Conservation (phyloP, 2,113 vertebrate genomes). For the Pluvialis apricaria region DNA sequence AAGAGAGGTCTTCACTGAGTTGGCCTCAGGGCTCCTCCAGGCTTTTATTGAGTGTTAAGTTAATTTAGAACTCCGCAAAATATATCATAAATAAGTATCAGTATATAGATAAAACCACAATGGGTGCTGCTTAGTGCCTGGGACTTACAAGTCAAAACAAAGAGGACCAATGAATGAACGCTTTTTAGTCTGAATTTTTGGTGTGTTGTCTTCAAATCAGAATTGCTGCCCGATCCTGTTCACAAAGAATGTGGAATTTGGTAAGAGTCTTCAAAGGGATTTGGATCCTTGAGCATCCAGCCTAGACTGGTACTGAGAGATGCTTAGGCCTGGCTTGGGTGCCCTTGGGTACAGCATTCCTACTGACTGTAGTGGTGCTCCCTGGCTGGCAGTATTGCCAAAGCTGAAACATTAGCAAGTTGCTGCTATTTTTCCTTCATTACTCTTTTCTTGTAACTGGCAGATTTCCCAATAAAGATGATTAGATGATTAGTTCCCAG, state of each 20-base stretch:
- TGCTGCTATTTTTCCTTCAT: not conserved
- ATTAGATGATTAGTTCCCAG: too few relatives aligned
- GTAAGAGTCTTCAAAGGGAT: not conserved
- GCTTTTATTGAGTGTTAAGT: not conserved
- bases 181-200: not conserved
- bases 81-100: not conserved
- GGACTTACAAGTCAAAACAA: not conserved
- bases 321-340: not conserved
- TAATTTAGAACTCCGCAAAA: not conserved
- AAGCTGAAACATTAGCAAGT: not conserved
- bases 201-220: not conserved
- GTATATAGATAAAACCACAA: not conserved
- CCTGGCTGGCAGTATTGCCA: not conserved
- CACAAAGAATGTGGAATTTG: not conserved
- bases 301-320: not conserved
- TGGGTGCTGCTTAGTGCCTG: not conserved
- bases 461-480: not conserved
- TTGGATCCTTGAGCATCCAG: not conserved
- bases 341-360: not conserved
- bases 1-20: not conserved
- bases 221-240: not conserved
- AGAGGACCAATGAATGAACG: fast-evolving
- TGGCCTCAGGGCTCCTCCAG: not conserved
- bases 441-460: not conserved
- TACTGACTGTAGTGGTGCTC: not conserved